These are phyloP conservation scores for Megalops atlanticus DNA, from an alignment of 2,113 vertebrate species.

Conservation along the genomic window DNA sequence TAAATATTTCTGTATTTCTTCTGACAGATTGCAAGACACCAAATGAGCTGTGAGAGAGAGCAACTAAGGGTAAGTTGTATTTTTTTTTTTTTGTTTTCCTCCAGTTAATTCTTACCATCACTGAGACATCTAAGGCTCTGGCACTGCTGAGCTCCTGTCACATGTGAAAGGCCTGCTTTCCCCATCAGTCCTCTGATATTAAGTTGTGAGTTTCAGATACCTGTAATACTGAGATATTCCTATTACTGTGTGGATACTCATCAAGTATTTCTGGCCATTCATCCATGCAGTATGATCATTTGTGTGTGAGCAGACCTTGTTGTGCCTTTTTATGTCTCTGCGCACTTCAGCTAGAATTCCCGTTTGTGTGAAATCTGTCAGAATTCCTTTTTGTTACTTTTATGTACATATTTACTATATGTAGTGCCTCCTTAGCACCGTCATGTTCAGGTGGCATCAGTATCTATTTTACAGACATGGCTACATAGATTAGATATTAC, in stretches of 20 bases:
- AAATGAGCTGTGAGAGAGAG: conserved; percentile 85
- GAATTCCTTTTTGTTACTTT: background rate
- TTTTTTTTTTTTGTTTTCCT: conserved; percentile 17
- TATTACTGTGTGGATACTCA: background rate
- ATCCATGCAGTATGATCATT: background rate
- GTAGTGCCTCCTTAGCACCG: background rate
- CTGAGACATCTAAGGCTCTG: background rate
- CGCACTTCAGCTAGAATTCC: background rate
- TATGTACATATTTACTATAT: background rate
- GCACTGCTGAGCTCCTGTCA: background rate
- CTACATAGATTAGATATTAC: background rate
- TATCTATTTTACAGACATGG: background rate
- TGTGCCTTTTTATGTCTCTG: background rate
- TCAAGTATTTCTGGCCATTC: background rate
- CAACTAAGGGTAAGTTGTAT: conserved; percentile 81
- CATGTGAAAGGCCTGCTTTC: background rate
- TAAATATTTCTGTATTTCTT: conserved; percentile 50
- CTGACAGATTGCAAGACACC: conserved; percentile 77
- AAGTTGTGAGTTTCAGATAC: background rate
- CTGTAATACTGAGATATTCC: background rate
- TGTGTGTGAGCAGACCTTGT: background rate
- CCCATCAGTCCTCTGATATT: background rate
- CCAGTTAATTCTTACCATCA: conserved; percentile 23
- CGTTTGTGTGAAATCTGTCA: background rate
- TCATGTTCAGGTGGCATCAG: background rate